phyloP scores from a whole-genome alignment of 1,140 invertebrate species.

The Periplaneta americana region DNA sequence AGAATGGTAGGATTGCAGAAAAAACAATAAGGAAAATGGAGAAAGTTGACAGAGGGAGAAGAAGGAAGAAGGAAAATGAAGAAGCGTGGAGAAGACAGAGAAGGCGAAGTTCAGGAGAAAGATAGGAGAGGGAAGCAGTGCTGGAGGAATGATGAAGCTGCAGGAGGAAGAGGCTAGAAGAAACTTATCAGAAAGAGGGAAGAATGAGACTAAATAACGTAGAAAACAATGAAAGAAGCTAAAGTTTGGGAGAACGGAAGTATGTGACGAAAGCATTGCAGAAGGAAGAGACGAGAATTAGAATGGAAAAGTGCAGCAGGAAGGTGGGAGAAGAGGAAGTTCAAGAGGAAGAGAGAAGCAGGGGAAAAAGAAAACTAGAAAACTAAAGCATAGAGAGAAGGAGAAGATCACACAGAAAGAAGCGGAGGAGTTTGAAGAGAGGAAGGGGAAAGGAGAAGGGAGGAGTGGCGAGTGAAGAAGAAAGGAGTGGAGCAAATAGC shows the following conservation, averaged over 20 bases:
- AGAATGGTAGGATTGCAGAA: not conserved
- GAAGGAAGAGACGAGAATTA: not conserved
- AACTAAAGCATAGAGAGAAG: not conserved
- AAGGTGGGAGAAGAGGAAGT: not conserved
- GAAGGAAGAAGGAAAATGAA: not conserved
- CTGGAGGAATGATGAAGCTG: not conserved
- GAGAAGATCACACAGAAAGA: not conserved
- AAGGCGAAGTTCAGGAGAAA: not conserved
- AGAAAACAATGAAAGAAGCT: no score
- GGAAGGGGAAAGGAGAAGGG: not conserved
- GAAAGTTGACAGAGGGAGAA: not conserved
- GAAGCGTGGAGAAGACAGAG: not conserved
- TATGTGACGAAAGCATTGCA: no score
- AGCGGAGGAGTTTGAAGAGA: not conserved
- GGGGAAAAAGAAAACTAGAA: not conserved
- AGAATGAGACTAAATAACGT: not conserved
- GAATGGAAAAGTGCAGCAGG: not conserved
- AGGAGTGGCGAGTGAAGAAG: slow-evolving; percentile 11
- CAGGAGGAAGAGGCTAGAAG: not conserved
- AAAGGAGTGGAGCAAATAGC: not conserved
- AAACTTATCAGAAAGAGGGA: not conserved
- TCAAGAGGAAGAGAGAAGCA: not conserved
- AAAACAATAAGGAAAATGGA: not conserved
- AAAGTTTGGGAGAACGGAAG: no score
- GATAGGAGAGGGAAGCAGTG: not conserved